Evolutionary conservation across 2,888 invertebrate genomes (phyloP), one percentile per base, ranked within the genome.

Genomic region (Amphipyra berbera): DNA sequence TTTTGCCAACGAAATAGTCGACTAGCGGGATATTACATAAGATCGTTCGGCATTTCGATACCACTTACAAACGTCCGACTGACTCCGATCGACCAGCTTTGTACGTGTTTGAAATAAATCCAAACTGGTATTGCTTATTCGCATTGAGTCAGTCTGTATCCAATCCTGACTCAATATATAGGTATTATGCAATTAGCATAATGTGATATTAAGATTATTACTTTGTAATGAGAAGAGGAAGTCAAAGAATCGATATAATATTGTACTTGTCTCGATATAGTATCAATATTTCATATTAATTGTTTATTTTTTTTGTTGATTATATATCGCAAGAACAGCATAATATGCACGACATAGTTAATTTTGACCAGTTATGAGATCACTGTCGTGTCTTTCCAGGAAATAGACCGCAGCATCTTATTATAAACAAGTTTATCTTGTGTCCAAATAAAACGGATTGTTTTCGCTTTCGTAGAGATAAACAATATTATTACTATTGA

Each of bases 401-500:
- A 89, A 90, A 86, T 82, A 73, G 73, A 63, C 58, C 60, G 63
- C 71, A 73, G 73, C 71, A 74, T 83, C 82, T 84, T 80, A 73
- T 78, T 83, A 83, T 71, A 86, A 88, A 88, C 84, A 83, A 82
- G 78, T 88, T 85, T 86, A 86, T 87, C 85, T 78, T 55, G 55
- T 50, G 64, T 73, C 78, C 70, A 82, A 83, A 84, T 78, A 78
- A 81, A 75, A 71, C 77, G 82, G 81, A 80, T 86, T 89, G 87
- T 90, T 89, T 91, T 91, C 86, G 86, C 87, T 91, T 90, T 90
- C 86, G 82, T 81, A 78, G 37, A 83, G 83, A 88, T 88, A 88
- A 85, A 85, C 81, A 81, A 79, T 82, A 81, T 82, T 81, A 84
- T 82, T 84, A 82, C 65, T 67, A 61, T 79, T 79, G 69, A 73